phyloP scores from a whole-genome alignment of 1,140 invertebrate genomes.

The Drosophila rhopaloa region DNA sequence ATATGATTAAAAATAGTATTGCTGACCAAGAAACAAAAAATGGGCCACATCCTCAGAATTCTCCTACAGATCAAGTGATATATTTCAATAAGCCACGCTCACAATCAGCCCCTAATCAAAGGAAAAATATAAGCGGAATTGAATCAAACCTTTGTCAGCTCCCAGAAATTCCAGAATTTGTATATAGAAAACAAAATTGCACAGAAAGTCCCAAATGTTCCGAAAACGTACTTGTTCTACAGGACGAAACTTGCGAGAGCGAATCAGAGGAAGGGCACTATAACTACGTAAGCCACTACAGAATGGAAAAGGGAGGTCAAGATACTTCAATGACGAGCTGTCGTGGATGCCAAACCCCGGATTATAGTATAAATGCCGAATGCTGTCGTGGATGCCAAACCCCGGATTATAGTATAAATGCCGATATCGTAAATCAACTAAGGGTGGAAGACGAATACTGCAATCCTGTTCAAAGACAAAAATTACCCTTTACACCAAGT shows the following conservation, averaged over 20 bases:
- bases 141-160: neutral
- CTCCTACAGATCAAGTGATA: neutral
- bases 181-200: neutral
- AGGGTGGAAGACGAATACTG: neutral
- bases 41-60: too few species aligned
- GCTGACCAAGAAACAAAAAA: too few species aligned
- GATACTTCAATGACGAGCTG: neutral
- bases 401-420: conserved; percentile 1
- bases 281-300: neutral
- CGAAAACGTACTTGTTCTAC: neutral
- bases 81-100: neutral
- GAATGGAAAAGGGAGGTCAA: neutral
- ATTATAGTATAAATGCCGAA: conserved; percentile 1
- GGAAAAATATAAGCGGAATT: too few species aligned
- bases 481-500: neutral
- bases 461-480: neutral
- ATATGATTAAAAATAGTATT: too few species aligned
- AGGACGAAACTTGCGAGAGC: conserved; percentile 3
- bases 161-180: neutral
- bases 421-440: neutral
- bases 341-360: neutral
- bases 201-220: neutral
- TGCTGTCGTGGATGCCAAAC: neutral
- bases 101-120: neutral
- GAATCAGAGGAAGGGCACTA: neutral